These are phyloP conservation scores for Mylabris sibirica DNA, from an alignment of 2,888 invertebrate species.

Conservation along the genomic window DNA sequence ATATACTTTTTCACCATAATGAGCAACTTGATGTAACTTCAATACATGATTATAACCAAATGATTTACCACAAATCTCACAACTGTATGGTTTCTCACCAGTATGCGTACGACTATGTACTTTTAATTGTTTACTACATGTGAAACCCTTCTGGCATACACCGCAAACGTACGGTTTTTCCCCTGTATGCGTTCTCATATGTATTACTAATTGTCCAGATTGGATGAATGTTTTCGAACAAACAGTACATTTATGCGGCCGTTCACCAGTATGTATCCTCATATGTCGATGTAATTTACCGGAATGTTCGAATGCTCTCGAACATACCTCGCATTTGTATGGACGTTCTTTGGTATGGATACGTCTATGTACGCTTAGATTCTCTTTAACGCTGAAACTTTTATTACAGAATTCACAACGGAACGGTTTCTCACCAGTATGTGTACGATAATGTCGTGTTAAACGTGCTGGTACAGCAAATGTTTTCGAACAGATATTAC, in stretches of 20 bases:
- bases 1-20: slow-evolving; percentile 91
- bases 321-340: slow-evolving; percentile 88
- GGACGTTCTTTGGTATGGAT: slow-evolving; percentile 93
- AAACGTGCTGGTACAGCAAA: slow-evolving; percentile 90
- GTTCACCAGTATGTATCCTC: slow-evolving; percentile 89
- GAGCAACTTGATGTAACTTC: slow-evolving; percentile 84
- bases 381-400: slow-evolving; percentile 92
- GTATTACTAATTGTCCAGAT: slow-evolving; percentile 89
- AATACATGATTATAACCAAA: slow-evolving; percentile 93
- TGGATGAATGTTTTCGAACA: slow-evolving; percentile 92
- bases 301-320: slow-evolving; percentile 88
- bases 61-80: slow-evolving; percentile 89
- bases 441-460: slow-evolving; percentile 85
- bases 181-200: slow-evolving; percentile 86
- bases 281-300: slow-evolving; percentile 90
- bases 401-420: slow-evolving; percentile 89
- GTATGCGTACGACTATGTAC: slow-evolving; percentile 92
- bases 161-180: slow-evolving; percentile 85
- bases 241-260: slow-evolving; percentile 87
- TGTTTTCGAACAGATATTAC: slow-evolving; percentile 89
- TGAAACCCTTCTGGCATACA: slow-evolving; percentile 89
- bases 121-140: slow-evolving; percentile 90
- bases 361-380: slow-evolving; percentile 86
- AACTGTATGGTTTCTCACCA: slow-evolving; percentile 89
- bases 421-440: slow-evolving; percentile 90